Evolutionary conservation across 1,140 invertebrate genomes (phyloP), one percentile per base, ranked within the genome.

Genomic region (Lepidurus arcticus): DNA sequence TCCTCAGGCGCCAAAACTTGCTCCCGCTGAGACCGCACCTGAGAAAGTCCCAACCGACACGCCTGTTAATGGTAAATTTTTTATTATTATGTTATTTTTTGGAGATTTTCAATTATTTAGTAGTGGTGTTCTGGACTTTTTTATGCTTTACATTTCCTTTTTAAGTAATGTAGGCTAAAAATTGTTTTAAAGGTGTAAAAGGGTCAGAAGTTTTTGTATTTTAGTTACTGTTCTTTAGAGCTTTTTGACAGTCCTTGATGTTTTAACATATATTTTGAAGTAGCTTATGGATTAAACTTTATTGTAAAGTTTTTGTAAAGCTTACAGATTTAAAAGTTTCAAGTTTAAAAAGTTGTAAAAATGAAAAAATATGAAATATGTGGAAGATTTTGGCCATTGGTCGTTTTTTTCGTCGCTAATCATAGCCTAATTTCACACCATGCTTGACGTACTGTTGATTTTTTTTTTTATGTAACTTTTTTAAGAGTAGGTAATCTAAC

Each of bases 1-100:
- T 79, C 79, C 80, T 81, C 24, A 76, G 75, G 44, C 75, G 42
- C 43, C 75, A 13, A 47, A 44, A 45, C 43, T 44, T 26, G 47
- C n/a, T 8, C 43, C 43, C 26, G 16, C 42, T 65, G 75, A 76
- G 13, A 11, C 43, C 16, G 42, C 75, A 9, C 43, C 34, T 10
- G 75, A 76, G 11, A 76, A 76, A 76, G 1, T 43, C 5, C n/a
- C n/a, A 26, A 26, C 75, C 16, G 44, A 26, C 1, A 8, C 75
- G n/a, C 7, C 75, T 13, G 42, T 76, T 21, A 76, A 76, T 76
- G 75, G 75, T 76, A 75, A 75, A 11, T 11, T 26, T 13, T 7
- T 44, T 44, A n/a, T 75, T 75, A n/a, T 26, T 75, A 42, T 44
- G 26, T 75, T n/a, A 21, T 44, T 75, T 42, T 75, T 26, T 21